These are phyloP conservation scores for Ceraclea dissimilis DNA, from an alignment of 2,888 invertebrate species.

Conservation along the genomic window DNA sequence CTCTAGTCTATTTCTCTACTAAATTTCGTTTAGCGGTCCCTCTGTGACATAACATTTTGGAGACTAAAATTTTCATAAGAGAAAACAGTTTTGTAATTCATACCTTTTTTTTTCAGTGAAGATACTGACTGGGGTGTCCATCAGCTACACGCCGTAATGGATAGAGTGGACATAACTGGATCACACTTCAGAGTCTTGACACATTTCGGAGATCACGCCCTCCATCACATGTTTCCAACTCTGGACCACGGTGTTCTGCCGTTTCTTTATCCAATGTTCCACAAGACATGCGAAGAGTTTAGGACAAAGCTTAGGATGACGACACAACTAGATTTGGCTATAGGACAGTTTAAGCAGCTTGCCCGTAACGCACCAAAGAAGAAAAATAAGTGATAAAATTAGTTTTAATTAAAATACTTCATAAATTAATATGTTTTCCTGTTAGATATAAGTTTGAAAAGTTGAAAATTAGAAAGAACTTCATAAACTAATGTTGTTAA, in stretches of 20 bases:
- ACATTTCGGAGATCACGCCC: constrained; percentile 65
- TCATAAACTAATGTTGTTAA: too few species aligned
- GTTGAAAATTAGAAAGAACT: too few species aligned
- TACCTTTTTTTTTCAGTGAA: constrained; percentile 25
- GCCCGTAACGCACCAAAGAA: constrained; percentile 24
- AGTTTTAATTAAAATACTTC: too few species aligned
- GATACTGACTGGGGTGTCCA: constrained; percentile 67
- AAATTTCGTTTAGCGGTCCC: too few species aligned
- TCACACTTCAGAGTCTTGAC: constrained; percentile 58
- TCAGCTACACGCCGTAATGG: constrained; percentile 65
- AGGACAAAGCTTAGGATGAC: constrained; percentile 43
- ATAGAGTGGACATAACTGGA: constrained; percentile 57
- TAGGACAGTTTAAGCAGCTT: constrained; percentile 60
- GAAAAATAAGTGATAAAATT: background rate
- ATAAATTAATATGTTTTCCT: too few species aligned
- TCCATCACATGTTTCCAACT: constrained; percentile 74
- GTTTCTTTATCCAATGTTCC: constrained; percentile 49
- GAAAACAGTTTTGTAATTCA: too few species aligned
- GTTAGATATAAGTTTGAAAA: too few species aligned
- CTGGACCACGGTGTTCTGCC: constrained; percentile 64
- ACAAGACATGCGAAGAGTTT: constrained; percentile 45
- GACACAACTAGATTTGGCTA: constrained; percentile 53
- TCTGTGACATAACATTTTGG: too few species aligned
- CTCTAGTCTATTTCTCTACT: too few species aligned
- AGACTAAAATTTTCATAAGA: too few species aligned